Base-by-base conservation (phyloP, 1,140 invertebrate genomes). In the Littorina saxatilis region DNA sequence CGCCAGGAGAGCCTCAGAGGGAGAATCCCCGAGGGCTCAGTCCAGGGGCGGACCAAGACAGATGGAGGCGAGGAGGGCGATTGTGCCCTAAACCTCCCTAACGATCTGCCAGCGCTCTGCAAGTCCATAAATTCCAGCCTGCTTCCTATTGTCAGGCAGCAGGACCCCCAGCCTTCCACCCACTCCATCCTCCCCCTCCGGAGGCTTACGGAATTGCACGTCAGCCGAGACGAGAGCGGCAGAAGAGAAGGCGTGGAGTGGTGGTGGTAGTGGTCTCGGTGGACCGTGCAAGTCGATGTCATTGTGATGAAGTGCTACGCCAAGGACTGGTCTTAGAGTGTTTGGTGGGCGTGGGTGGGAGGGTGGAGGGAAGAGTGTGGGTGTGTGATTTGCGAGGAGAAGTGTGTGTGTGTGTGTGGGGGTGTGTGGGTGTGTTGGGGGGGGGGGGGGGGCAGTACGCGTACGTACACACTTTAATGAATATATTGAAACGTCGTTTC, bases 81-180 rank as follows among this genome's bases (percentile, higher is more conserved):
- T n/a, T 73, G 9, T 43, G 39, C 70, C 40, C 29, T 43, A 39
- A n/a, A 13, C n/a, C 9, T 73, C 37, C 39, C 70, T 73, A 73
- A 73, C 70, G 70, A 73, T 37, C 70, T 73, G 37, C 35, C 70
- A 37, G 70, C 70, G 43, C 29, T n/a, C 39, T 27, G n/a, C 39
- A n/a, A 27, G 37, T n/a, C 70, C 39, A 43, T 73, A 73, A 73
- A 73, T 73, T 73, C 70, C 40, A n/a, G 4, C 70, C 40, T 43
- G 70, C 40, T 73, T 73, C 70, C 70, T 39, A 20, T 73, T 32
- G 23, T 43, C 37, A 13, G 23, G 35, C n/a, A 73, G 39, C 39
- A 20, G 39, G n/a, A n/a, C n/a, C n/a, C n/a, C n/a, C n/a, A n/a
- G n/a, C n/a, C n/a, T n/a, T n/a, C n/a, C n/a, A n/a, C n/a, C n/a